Base-by-base conservation (phyloP, 2,113 vertebrate species). In the Protomyctophum bolini region DNA sequence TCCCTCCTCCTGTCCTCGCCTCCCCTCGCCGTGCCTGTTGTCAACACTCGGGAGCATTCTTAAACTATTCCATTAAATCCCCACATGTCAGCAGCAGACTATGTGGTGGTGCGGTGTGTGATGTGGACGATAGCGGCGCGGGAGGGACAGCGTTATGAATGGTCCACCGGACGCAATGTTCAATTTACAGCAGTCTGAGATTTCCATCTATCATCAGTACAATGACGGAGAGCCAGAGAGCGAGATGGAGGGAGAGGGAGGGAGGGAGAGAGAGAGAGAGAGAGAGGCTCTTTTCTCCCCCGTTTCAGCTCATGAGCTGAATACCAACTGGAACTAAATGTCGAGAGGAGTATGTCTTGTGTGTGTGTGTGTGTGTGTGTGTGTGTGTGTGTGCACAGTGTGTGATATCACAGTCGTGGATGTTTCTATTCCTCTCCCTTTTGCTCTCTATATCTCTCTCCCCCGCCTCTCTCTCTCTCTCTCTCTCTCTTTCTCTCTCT, bases 131-230 rank as follows among this genome's bases (percentile, higher is more conserved):
- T 80, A 77, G 72, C 69, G 46, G 78, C 75, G 1, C 59, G 63
- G 63, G 73, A 15, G 58, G 76, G 73, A 62, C 7, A 41, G 56
- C 12, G 28, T 74, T 79, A 60, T 83, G 86, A 85, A 83, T 77
- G 79, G 81, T 83, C 68, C 58, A 66, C 70, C 70, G 73, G 87
- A 86, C 33, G 61, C 73, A 73, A 60, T 81, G 85, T 90, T 89
- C 84, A 89, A 83, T 89, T 91, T 91, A 86, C 77, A 86, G 79
- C 84, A 57, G 77, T 51, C 69, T 59, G 75, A 87, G 77, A 85
- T 89, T 88, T 88, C 61, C 83, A 89, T 89, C 86, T 87, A 80
- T 89, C 86, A 82, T 72, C 58, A 7, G 54, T 62, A 70, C 79
- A 57, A 77, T 77, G 78, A 80, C 63, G 63, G 80, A 86, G 67